Conservation (phyloP, 2,797 vertebrate genomes). For the Myiotriccus ornatus region DNA sequence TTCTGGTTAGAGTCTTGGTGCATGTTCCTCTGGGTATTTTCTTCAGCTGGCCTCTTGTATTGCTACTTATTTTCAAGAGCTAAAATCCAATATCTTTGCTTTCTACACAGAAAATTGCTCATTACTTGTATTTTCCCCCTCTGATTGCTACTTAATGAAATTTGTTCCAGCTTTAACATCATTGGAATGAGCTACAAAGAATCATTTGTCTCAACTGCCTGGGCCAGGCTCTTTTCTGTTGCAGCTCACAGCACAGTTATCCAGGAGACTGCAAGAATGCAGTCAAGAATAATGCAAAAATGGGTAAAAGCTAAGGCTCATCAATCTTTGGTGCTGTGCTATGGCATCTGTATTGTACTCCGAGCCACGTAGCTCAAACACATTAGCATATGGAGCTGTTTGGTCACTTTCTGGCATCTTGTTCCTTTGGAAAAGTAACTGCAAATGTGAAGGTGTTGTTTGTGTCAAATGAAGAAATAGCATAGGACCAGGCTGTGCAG, state of each 20-base stretch:
- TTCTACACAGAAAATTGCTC: neutral
- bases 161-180: constrained; percentile 34
- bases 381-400: neutral
- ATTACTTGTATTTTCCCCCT: neutral
- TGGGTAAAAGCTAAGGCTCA: neutral
- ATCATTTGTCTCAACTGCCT: neutral
- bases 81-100: neutral
- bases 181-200: neutral
- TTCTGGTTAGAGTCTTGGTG: neutral
- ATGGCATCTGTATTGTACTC: neutral
- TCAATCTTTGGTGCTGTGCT: neutral
- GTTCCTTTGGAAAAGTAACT: neutral
- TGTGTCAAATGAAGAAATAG: neutral
- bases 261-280: constrained; percentile 11
- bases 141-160: constrained; percentile 21
- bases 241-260: neutral
- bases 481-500: neutral
- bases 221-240: neutral
- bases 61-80: neutral
- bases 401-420: neutral
- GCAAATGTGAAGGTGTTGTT: neutral
- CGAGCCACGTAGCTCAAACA: accelerated
- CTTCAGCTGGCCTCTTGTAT: neutral
- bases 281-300: neutral
- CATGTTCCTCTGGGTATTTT: neutral